phyloP scores from a whole-genome alignment of 2,888 invertebrate genomes.

The Apamea anceps region DNA sequence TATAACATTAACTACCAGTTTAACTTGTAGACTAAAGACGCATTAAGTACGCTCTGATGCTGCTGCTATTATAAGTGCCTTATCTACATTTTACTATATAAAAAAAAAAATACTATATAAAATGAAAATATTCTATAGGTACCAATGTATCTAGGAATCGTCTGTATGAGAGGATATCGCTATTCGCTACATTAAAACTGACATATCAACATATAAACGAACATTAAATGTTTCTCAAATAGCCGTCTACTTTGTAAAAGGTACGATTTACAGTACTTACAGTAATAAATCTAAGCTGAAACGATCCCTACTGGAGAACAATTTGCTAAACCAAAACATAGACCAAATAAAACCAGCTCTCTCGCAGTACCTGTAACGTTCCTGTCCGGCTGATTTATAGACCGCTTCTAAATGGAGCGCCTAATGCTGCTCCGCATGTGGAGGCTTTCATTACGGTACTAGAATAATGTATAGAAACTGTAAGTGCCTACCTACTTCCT shows the following conservation, averaged over 20 bases:
- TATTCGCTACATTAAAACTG: conserved; percentile 11
- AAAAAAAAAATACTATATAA: too few relatives aligned
- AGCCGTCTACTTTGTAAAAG: conserved; percentile 4
- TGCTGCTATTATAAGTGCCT: not conserved
- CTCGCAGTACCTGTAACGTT: conserved; percentile 45
- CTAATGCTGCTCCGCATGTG: conserved; percentile 49
- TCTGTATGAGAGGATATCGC: not conserved
- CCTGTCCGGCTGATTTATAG: conserved; percentile 56
- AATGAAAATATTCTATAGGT: conserved; percentile 4
- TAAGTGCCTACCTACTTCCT: not conserved
- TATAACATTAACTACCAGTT: not conserved
- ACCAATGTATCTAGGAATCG: not conserved
- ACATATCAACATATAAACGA: conserved; percentile 5
- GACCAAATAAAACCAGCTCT: conserved; percentile 49
- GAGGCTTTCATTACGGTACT: conserved; percentile 47
- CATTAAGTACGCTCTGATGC: not conserved
- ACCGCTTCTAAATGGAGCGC: conserved; percentile 45
- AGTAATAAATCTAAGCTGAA: conserved; percentile 37
- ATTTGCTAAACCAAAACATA: conserved; percentile 40
- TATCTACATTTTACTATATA: conserved; percentile 8
- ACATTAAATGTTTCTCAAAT: conserved; percentile 18
- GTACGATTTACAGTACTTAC: conserved; percentile 21
- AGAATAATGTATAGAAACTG: conserved; percentile 15
- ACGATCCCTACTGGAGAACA: conserved; percentile 25
- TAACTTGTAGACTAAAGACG: not conserved